Conservation (phyloP, 2,797 vertebrate genomes). For the Lutjanus campechanus region DNA sequence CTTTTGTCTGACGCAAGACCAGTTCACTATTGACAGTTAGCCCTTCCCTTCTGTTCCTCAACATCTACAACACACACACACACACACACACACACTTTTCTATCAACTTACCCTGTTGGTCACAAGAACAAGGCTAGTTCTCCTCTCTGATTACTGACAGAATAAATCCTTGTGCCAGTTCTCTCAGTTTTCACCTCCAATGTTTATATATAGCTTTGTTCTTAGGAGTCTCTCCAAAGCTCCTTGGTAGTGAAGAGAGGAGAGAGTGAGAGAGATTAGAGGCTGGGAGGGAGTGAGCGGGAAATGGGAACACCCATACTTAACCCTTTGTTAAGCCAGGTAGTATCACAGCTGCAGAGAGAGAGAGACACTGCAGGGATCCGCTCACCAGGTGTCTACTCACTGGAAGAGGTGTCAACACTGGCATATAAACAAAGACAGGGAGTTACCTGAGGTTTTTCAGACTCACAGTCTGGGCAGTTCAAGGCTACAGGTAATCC, state of each 20-base stretch:
- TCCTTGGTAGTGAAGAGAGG: constrained; percentile 69
- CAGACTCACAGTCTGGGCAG: neutral
- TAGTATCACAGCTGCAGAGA: constrained; percentile 16
- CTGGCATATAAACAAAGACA: neutral
- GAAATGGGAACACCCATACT: constrained; percentile 78
- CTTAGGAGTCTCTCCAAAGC: constrained; percentile 64
- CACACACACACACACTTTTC: constrained; percentile 11
- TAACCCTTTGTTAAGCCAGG: constrained; percentile 83
- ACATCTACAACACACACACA: constrained; percentile 43
- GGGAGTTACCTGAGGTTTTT: constrained; percentile 6
- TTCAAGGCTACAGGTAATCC: constrained; percentile 21
- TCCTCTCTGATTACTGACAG: constrained; percentile 26
- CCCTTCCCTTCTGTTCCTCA: constrained; percentile 55
- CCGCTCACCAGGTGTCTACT: constrained; percentile 41
- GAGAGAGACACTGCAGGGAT: neutral
- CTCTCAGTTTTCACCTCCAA: constrained; percentile 21
- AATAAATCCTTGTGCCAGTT: constrained; percentile 39
- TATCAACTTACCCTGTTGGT: constrained; percentile 68
- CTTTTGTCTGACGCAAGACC: constrained; percentile 86
- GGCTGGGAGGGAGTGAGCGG: constrained; percentile 61
- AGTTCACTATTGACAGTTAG: constrained; percentile 76
- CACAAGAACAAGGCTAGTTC: constrained; percentile 4
- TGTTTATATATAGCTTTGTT: constrained; percentile 64
- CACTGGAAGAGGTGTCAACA: constrained; percentile 2
- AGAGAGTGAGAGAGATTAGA: constrained; percentile 72